A percentile compares a stretch with the other conserved stretches of the same genome.
Conservation (phyloP, 2,797 vertebrate species). For the Aselliscus stoliczkanus region DNA sequence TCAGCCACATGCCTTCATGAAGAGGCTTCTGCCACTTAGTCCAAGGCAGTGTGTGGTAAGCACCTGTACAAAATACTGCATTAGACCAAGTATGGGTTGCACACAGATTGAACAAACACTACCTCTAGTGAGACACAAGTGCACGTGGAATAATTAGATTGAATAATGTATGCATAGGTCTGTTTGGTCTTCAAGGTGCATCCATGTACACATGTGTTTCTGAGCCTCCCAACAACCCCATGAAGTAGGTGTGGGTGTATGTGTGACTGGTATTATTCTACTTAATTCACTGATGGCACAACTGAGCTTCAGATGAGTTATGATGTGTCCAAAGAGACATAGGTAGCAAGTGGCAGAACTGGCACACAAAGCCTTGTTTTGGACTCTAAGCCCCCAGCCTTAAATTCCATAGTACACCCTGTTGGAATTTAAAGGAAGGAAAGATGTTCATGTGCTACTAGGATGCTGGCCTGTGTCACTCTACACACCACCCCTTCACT, state of each 20-base stretch:
- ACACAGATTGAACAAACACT: background rate
- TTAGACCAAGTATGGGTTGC: background rate
- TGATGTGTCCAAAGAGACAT: background rate
- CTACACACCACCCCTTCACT: background rate
- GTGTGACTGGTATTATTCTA: background rate
- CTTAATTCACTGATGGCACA: background rate
- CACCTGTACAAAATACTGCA: background rate
- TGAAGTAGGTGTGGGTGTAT: background rate
- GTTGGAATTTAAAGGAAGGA: background rate
- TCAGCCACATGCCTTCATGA: background rate
- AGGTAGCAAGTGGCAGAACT: background rate
- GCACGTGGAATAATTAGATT: background rate
- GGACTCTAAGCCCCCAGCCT: background rate
- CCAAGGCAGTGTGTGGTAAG: background rate
- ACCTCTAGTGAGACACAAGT: background rate
- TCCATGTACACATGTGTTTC: background rate
- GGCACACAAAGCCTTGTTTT: background rate
- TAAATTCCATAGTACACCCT: background rate
- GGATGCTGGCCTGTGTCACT: background rate
- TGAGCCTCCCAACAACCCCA: background rate
- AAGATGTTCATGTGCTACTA: background rate
- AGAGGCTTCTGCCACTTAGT: background rate
- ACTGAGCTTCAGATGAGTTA: background rate
- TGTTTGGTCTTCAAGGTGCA: background rate
- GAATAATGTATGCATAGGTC: background rate